Percentiles rank a stretch among this genome's conserved stretches.
Evolutionary conservation across 2,888 invertebrate genomes (phyloP).

Genomic region (Drosophila sordidapex): DNA sequence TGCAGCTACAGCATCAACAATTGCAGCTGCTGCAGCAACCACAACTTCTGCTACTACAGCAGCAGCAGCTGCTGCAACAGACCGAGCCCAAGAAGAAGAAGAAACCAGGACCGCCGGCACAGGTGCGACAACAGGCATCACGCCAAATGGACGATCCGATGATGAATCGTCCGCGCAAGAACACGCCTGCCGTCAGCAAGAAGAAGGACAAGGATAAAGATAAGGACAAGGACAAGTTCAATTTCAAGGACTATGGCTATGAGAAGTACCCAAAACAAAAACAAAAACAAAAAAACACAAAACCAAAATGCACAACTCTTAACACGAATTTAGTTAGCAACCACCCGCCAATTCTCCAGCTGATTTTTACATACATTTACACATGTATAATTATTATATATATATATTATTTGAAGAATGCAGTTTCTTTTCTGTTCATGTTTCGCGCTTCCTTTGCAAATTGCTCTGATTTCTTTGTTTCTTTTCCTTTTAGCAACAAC

Average conservation of each 20-base stretch:
- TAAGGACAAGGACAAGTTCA: conserved; percentile 48
- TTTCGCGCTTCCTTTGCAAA: conserved; percentile 7
- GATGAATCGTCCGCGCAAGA: conserved; percentile 83
- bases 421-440: conserved; percentile 1
- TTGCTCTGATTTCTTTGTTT: not conserved
- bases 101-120: conserved; percentile 82
- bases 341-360: conserved; percentile 28
- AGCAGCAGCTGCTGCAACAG: conserved; percentile 61
- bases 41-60: conserved; percentile 47
- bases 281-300: conserved; percentile 42
- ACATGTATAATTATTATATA: conserved; percentile 1
- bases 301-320: conserved; percentile 6
- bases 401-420: not conserved
- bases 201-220: conserved; percentile 70
- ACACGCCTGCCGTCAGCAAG: conserved; percentile 59
- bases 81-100: conserved; percentile 80
- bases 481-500: conserved; percentile 1
- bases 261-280: conserved; percentile 76
- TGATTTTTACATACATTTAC: conserved; percentile 14
- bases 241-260: conserved; percentile 66
- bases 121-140: conserved; percentile 69
- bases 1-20: conserved; percentile 46
- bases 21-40: conserved; percentile 53
- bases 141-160: conserved; percentile 83
- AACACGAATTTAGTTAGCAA: conserved; percentile 7